These are phyloP conservation scores for Plagodis dolabraria DNA, from an alignment of 2,888 invertebrate species.

Conservation along the genomic window DNA sequence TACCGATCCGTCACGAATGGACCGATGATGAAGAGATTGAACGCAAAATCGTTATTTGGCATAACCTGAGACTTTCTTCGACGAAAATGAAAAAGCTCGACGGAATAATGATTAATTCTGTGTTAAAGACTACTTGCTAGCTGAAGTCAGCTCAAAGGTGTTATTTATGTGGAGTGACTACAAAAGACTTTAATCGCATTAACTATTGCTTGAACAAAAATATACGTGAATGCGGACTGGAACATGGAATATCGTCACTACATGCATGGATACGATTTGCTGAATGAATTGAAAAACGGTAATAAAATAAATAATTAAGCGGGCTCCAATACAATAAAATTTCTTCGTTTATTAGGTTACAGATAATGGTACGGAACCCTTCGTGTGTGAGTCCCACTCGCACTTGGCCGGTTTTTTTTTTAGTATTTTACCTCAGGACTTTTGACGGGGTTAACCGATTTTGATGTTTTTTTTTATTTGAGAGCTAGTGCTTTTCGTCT, in stretches of 20 bases:
- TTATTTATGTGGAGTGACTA: not conserved
- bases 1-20: slow-evolving; percentile 16
- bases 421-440: too few relatives aligned
- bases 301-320: too few relatives aligned
- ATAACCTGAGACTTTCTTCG: slow-evolving; percentile 30
- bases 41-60: too few relatives aligned
- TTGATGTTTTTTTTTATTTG: too few relatives aligned
- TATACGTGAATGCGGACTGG: not conserved
- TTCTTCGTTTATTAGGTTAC: too few relatives aligned
- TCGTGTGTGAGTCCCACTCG: too few relatives aligned
- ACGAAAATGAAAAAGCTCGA: slow-evolving; percentile 33
- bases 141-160: not conserved
- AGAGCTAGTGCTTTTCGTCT: too few relatives aligned
- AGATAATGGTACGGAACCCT: too few relatives aligned
- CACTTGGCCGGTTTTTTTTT: too few relatives aligned
- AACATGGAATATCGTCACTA: slow-evolving; percentile 28
- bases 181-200: not conserved
- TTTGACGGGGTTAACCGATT: too few relatives aligned
- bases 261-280: slow-evolving; percentile 30
- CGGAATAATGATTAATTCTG: slow-evolving; percentile 35
- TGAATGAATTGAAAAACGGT: too few relatives aligned
- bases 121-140: slow-evolving; percentile 28
- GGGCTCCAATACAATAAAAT: too few relatives aligned
- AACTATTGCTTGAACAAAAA: not conserved
- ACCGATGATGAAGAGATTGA: slow-evolving; percentile 8